Evolutionary conservation across 2,888 invertebrate genomes (phyloP), one percentile per base, ranked within the genome.

Genomic region (Drosophila phalerata): DNA sequence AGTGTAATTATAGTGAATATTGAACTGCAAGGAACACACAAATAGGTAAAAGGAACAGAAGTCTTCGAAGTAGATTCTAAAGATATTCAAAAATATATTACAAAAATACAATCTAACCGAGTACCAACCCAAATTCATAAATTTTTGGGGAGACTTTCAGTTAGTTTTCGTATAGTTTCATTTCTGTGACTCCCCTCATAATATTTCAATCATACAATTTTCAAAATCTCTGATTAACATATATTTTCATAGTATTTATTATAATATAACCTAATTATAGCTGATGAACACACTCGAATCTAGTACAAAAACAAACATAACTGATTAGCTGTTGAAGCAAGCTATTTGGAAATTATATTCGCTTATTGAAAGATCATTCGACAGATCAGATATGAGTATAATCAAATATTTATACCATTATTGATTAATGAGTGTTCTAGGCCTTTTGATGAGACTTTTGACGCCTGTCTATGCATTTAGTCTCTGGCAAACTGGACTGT

Each of bases 341-440:
- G 15, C 22, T 45, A 19, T 32, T 5, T n/a, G 51, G n/a, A 38
- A 28, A 52, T 5, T 10, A 28, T 9, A 37, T 37, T 57, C 17
- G 43, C 62, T 38, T 30, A 55, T 62, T 62, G 34, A 62, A 55
- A 53, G 53, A 55, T 62, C 55, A 55, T 34, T 55, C 28, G 28
- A 45, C 53, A 53, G 62, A 62, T 62, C 62, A 62, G 37, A 53
- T 8, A 53, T 25, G 25, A 37, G 47, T 53, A 19, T 17, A 43
- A n/a, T 28, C 53, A 45, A 45, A 61, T 61, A 61, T 61, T 61
- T 61, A 42, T 40, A 52, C 22, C 34, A 52, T 34, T 62, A 9
- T 47, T 62, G 55, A 47, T 47, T 62, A 45, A 53, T 53, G 55
- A 62, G 34, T 25, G 52, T 32, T 22, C 34, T 34, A 47, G 57